Conservation (phyloP, 2,797 vertebrate genomes). For the Menidia menidia region DNA sequence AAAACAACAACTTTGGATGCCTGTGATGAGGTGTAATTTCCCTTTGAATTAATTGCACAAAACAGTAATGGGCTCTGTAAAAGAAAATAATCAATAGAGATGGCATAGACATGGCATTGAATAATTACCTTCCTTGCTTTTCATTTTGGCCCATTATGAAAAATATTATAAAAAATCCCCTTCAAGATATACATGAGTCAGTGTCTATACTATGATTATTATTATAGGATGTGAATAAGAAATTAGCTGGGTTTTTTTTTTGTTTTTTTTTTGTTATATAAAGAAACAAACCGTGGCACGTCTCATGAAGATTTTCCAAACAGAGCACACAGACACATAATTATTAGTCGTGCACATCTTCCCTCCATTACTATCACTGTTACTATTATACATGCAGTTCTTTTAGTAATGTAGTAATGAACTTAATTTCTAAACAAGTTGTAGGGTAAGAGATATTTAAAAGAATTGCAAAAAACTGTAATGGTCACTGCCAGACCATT, state of each 20-base stretch:
- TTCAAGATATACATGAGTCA: not conserved
- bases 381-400: not conserved
- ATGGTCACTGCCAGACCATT: too few relatives aligned
- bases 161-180: not conserved
- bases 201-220: not conserved
- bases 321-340: not conserved
- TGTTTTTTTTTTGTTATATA: not conserved
- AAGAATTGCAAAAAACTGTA: too few relatives aligned
- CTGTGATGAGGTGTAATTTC: not conserved
- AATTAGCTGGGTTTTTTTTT: not conserved
- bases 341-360: not conserved
- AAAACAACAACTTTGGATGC: not conserved
- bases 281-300: not conserved
- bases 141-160: not conserved
- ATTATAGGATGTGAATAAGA: not conserved
- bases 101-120: not conserved
- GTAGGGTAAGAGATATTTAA: too few relatives aligned
- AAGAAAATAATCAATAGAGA: not conserved
- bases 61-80: too few relatives aligned
- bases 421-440: not conserved
- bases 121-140: not conserved
- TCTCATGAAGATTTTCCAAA: not conserved
- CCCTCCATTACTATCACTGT: not conserved
- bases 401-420: slow-evolving; percentile 4
- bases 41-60: too few relatives aligned